Conservation (phyloP, 2,797 vertebrate species). For the Dendrocincla tyrannina region DNA sequence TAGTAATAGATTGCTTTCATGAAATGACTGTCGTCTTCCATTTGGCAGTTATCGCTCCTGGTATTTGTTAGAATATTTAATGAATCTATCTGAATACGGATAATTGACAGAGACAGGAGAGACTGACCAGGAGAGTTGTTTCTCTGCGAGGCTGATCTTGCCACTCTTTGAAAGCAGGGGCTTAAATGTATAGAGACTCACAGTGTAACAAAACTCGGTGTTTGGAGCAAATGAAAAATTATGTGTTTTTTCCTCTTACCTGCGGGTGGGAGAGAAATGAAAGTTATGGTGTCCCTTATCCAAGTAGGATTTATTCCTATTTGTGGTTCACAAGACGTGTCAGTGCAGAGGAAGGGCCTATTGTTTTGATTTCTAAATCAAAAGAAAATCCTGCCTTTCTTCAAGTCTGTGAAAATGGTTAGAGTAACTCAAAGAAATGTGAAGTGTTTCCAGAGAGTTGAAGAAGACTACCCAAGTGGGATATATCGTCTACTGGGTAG, state of each 20-base stretch:
- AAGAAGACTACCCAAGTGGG: neutral
- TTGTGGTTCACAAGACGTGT: neutral
- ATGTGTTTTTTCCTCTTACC: neutral
- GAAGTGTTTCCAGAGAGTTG: neutral
- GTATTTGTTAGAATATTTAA: slow-evolving; percentile 37
- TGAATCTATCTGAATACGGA: neutral
- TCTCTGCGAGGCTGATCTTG: neutral
- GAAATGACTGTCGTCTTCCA: neutral
- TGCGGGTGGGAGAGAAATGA: neutral
- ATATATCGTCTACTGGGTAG: neutral
- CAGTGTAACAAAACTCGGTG: neutral
- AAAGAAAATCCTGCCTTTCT: neutral
- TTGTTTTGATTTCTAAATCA: neutral
- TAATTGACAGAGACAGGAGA: neutral
- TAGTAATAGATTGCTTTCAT: neutral
- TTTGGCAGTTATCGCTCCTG: neutral
- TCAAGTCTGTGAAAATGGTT: neutral
- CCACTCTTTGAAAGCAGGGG: neutral
- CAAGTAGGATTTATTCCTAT: neutral
- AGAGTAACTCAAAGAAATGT: neutral
- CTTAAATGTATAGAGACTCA: neutral
- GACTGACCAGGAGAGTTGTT: neutral
- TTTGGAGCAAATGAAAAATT: neutral
- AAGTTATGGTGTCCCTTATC: neutral
- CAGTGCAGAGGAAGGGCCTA: neutral